Evolutionary conservation across 2,888 invertebrate species (phyloP), one percentile per base, ranked within the genome.

Genomic region (Lasioglossum leucozonium): DNA sequence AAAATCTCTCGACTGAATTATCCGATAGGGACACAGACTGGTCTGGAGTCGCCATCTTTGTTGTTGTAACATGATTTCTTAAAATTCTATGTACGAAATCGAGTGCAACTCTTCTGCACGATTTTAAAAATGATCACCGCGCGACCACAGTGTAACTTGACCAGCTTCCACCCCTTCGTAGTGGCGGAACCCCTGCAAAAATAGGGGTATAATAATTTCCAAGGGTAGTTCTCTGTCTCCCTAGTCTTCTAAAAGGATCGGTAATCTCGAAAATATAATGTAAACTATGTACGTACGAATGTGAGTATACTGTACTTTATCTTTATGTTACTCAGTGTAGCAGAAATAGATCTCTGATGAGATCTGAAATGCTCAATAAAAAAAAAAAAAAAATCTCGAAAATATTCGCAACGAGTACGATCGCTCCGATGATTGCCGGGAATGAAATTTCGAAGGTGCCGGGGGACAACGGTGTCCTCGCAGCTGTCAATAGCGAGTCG

Each of bases 401-500:
- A 18, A 47, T 6, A 22, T 47, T 47, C 18, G 6, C 47, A 47
- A 47, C 47, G 18, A 44, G 16, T 4, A 44, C 5, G 6, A 51
- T 51, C 47, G 0, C n/a, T 51, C n/a, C 3, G 10, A 51, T 51
- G 51, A 51, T n/a, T n/a, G 51, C 10, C 10, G 10, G 51, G 51
- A 51, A 51, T 51, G 51, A 34, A 18, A 30, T 65, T 65, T 65
- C 2, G n/a, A 3, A 51, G 30, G 16, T 51, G 10, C n/a, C 40
- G 4, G 2, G 4, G 4, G 4, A 72, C n/a, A 81, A 69, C 42
- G 74, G 22, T 22, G 34, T 4, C 13, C n/a, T 47, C 40, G 34
- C 73, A 55, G 82, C 67, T 77, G 77, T 84, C 82, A 79, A 79
- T 82, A 71, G 82, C 10, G 74, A 82, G 72, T 86, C 72, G 77